Base-by-base conservation (phyloP, 2,888 invertebrate genomes). In the Microchrysa polita region DNA sequence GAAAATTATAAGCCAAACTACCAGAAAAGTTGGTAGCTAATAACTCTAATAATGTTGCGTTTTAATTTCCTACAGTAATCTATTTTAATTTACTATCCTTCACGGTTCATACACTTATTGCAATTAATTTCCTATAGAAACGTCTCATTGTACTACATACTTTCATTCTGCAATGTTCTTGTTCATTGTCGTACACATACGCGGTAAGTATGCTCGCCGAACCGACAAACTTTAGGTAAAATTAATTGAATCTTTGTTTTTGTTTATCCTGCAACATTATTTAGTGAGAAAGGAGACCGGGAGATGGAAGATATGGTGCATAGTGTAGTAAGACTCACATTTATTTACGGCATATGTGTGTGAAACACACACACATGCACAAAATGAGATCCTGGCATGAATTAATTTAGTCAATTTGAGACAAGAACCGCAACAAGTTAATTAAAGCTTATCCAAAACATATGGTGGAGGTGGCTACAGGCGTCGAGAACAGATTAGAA, bases 331-430 rank as follows among this genome's bases (percentile, higher is more conserved):
- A 65, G 23, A 65, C n/a, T n/a, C n/a, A 22, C 65, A 65, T 48
- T 65, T 65, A 65, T 48, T 48, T 34, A 20, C 61, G 20, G 20
- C 61, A 61, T 40, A 61, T 16, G 16, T 42, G 27, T 34, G 27
- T 34, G 27, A 5, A 48, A n/a, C 48, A 48, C 48, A 7, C 4
- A 48, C 12, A 7, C 14, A 4, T 48, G 12, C 48, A 12, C 10
- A n/a, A n/a, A n/a, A 7, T 34, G 27, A n/a, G 48, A 4, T 12
- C 2, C 22, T 22, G 20, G 65, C 34, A 48, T 20, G 65, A 65
- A 65, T 65, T 65, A 65, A 65, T 65, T 48, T 65, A 65, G 20
- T 65, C 65, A 65, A 65, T 65, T 65, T 65, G 65, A 65, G 65
- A 9, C 65, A 65, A 44, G 65, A 65, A 65, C 65, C 65, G 65